Evolutionary conservation across 2,888 invertebrate genomes (phyloP).

Genomic region (Zygothrica quintamaculata): DNA sequence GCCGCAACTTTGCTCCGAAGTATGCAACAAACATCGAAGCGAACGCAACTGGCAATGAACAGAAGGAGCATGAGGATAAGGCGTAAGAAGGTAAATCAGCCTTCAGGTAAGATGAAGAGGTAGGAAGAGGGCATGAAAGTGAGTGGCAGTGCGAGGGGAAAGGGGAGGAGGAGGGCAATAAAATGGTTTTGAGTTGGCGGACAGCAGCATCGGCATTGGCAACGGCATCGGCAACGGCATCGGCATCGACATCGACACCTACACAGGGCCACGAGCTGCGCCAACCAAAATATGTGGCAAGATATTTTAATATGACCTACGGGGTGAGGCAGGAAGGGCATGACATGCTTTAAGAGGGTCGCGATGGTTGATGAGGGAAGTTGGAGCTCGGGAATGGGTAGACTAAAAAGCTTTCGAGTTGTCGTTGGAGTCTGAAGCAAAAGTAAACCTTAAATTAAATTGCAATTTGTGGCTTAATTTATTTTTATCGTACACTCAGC

Average conservation of each 20-base stretch:
- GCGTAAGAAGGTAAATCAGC: neutral
- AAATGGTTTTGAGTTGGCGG: slow-evolving; percentile 15
- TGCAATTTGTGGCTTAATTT: slow-evolving; percentile 79
- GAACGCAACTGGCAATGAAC: neutral
- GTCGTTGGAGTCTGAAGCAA: slow-evolving; percentile 27
- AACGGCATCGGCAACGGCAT: slow-evolving; percentile 3
- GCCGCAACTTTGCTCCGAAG: slow-evolving; percentile 39
- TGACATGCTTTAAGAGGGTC: slow-evolving; percentile 16
- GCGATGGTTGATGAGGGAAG: no score
- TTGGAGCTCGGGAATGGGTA: neutral
- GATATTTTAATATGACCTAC: slow-evolving; percentile 73
- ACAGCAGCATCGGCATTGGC: neutral
- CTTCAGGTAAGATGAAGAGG: neutral
- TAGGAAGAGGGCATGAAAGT: neutral
- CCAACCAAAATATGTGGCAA: slow-evolving; percentile 73
- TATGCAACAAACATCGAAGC: slow-evolving; percentile 37
- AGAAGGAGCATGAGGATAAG: neutral
- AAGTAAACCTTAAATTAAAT: slow-evolving; percentile 77
- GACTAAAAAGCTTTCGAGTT: neutral
- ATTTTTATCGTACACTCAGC: slow-evolving; percentile 67
- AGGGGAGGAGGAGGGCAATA: neutral
- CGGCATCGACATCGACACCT: slow-evolving; percentile 39
- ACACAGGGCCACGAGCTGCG: slow-evolving; percentile 29
- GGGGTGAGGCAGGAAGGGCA: neutral
- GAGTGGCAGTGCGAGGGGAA: neutral